Conservation (phyloP, 2,113 vertebrate species). For the Chauna torquata region DNA sequence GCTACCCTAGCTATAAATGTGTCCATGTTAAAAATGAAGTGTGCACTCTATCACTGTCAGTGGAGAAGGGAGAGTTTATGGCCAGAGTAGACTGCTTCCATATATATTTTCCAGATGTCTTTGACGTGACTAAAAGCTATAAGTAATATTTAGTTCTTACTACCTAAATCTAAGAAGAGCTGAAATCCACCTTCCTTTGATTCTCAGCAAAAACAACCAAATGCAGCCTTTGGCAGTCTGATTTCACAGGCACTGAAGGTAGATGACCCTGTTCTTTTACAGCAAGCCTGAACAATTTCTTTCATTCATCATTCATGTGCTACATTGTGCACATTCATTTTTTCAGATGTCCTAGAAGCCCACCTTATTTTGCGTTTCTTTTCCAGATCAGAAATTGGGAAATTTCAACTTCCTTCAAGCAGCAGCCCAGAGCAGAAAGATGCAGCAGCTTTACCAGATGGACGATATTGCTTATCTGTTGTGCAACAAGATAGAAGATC, state of each 20-base stretch:
- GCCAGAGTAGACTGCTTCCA: background rate
- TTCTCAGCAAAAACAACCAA: background rate
- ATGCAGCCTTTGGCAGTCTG: background rate
- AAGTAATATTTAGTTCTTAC: background rate
- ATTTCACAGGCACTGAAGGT: background rate
- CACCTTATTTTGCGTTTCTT: background rate
- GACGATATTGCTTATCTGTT: conserved; percentile 44
- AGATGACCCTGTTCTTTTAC: no score
- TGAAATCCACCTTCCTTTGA: background rate
- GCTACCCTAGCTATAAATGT: background rate
- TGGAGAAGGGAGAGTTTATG: background rate
- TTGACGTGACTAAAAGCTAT: background rate
- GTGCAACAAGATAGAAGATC: conserved; percentile 67
- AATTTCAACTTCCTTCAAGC: conserved; percentile 10
- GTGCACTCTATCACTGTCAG: background rate
- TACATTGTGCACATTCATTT: accelerated
- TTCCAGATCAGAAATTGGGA: conserved; percentile 75
- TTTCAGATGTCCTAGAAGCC: background rate
- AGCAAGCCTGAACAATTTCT: background rate
- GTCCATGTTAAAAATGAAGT: no score
- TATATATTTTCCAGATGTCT: background rate
- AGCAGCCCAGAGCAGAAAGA: conserved; percentile 23
- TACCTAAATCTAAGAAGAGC: background rate
- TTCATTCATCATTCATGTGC: background rate
- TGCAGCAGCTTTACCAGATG: background rate